These are phyloP conservation scores for Pituophis catenifer DNA, from an alignment of 2,113 vertebrate genomes.

Conservation along the genomic window DNA sequence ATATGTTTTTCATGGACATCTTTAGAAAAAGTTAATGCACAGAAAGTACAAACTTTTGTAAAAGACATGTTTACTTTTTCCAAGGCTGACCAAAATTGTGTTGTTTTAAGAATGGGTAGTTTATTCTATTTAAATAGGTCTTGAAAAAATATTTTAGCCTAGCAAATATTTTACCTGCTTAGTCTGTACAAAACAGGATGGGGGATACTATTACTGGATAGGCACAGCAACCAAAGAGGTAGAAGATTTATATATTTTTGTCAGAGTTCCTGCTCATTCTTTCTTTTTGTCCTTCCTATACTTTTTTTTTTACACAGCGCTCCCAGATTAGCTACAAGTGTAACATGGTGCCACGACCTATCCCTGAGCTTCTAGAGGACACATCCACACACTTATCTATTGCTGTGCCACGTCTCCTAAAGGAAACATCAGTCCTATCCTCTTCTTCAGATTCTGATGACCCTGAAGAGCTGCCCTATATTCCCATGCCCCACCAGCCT, in stretches of 20 bases:
- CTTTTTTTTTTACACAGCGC: slow-evolving; percentile 69
- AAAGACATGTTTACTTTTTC: background rate
- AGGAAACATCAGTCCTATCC: slow-evolving; percentile 82
- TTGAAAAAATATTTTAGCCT: background rate
- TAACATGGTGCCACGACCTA: slow-evolving; percentile 93
- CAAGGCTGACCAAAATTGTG: background rate
- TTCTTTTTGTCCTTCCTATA: background rate
- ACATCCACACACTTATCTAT: slow-evolving; percentile 89
- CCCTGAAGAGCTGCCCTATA: slow-evolving; percentile 89
- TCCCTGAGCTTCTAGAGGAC: slow-evolving; percentile 89
- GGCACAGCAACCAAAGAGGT: background rate
- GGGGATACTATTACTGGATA: background rate
- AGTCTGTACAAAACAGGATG: background rate
- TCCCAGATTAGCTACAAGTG: slow-evolving; percentile 97
- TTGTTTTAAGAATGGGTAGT: background rate
- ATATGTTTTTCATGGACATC: background rate
- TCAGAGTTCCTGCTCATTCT: background rate
- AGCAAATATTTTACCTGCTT: background rate
- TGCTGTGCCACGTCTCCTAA: slow-evolving; percentile 83
- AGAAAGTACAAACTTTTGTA: background rate
- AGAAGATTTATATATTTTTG: background rate
- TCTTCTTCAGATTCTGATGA: slow-evolving; percentile 96
- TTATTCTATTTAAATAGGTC: background rate
- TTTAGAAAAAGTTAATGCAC: background rate
- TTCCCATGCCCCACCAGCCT: slow-evolving; percentile 89